Conservation (phyloP, 2,113 vertebrate species). For the Helogale parvula region DNA sequence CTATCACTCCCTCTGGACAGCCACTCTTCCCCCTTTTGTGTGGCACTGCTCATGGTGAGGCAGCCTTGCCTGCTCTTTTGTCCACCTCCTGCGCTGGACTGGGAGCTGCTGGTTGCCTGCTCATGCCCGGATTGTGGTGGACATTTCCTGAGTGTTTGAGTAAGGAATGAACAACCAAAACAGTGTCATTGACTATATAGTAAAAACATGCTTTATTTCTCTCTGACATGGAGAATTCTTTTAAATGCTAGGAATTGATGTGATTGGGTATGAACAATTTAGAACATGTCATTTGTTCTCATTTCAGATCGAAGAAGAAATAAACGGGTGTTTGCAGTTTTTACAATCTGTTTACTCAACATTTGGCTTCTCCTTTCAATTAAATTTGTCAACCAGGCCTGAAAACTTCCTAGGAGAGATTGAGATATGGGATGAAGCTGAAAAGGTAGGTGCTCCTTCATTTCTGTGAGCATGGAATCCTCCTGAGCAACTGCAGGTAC, state of each 20-base stretch:
- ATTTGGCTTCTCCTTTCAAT: slow-evolving; percentile 96
- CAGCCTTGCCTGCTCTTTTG: not conserved
- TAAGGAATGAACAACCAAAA: not conserved
- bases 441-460: slow-evolving; percentile 88
- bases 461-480: not conserved
- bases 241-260: not conserved
- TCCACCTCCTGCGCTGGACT: not conserved
- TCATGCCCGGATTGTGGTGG: too few species aligned
- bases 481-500: fast-evolving
- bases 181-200: not conserved
- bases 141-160: not conserved
- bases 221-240: not conserved
- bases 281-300: not conserved
- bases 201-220: not conserved
- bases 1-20: not conserved
- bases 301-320: slow-evolving; percentile 94
- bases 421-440: slow-evolving; percentile 93
- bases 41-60: not conserved
- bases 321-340: slow-evolving; percentile 94
- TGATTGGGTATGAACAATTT: not conserved
- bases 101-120: not conserved
- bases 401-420: slow-evolving; percentile 93
- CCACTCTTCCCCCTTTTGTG: not conserved
- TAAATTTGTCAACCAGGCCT: slow-evolving; percentile 95
- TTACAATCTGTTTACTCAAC: slow-evolving; percentile 92